Base-by-base conservation (phyloP, 2,888 invertebrate species). In the Syrphus vitripennis region DNA sequence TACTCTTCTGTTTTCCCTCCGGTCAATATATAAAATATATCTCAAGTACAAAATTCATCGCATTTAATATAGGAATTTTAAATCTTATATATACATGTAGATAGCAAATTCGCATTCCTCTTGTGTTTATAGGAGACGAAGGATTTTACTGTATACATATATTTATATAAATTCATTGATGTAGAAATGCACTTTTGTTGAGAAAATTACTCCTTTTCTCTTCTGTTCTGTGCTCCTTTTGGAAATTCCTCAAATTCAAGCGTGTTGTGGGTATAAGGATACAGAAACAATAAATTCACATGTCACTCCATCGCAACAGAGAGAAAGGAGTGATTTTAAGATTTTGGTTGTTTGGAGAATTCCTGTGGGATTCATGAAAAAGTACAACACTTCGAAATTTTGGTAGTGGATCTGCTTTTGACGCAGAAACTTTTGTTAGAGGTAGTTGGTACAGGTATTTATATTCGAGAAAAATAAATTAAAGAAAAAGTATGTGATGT, bases 111-210 rank as follows among this genome's bases (percentile, higher is more conserved):
- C 14, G 21, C 21, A 50, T 50, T 21, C 48, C 50, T 16, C 24
- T 10, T 31, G 14, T 65, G n/a, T n/a, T n/a, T n/a, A n/a, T n/a
- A n/a, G n/a, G n/a, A 19, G 19, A 21, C n/a, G 34, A 45, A 45
- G 65, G 45, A 42, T 65, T 67, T 65, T 14, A 3, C 21, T 50
- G 9, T 48, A 12, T 26, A 9, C 29, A 24, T 4, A 4, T 4
- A 31, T 53, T 7, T 55, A 31, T 19, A 55, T 55, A 34, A 12
- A 65, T 67, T 67, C 34, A 67, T 24, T 67, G 50, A 24, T 50
- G 50, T 50, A n/a, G 67, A 67, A 67, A 45, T 50, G 50, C 21
- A 67, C 34, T 50, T 67, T 67, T 48, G 42, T 67, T n/a, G 42
- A 0, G 24, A 67, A 67, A 67, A 34, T 67, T 34, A 50, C 19